Conservation (phyloP, 2,797 vertebrate genomes). For the Neosalanx taihuensis region DNA sequence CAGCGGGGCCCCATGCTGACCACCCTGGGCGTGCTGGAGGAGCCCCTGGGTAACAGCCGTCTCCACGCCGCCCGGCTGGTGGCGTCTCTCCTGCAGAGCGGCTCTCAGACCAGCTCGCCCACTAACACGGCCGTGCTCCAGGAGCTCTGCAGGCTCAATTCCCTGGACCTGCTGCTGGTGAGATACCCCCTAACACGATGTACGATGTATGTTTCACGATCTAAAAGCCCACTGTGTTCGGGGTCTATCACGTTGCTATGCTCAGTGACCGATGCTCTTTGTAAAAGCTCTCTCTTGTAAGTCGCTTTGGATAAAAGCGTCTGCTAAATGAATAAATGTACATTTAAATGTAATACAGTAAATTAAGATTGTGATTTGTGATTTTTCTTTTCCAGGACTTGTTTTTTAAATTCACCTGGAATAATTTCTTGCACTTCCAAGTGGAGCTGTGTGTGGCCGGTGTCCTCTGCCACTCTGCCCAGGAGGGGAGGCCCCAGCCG, state of each 20-base stretch:
- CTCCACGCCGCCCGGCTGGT: constrained; percentile 90
- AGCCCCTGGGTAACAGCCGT: constrained; percentile 91
- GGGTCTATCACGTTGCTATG: too few species aligned
- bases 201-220: too few species aligned
- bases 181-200: constrained; percentile 46
- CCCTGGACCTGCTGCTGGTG: constrained; percentile 91
- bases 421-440: constrained; percentile 98
- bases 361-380: too few species aligned
- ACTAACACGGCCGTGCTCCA: constrained; percentile 81
- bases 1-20: constrained; percentile 89
- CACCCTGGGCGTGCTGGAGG: constrained; percentile 88
- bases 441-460: constrained; percentile 94
- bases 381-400: constrained; percentile 76
- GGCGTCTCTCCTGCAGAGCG: constrained; percentile 90
- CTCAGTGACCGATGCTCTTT: too few species aligned
- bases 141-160: constrained; percentile 91
- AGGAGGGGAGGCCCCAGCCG: constrained; percentile 72
- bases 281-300: too few species aligned
- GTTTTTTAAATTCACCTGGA: constrained; percentile 98
- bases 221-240: too few species aligned
- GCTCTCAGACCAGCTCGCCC: constrained; percentile 88
- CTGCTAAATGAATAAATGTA: too few species aligned
- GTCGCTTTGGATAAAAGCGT: too few species aligned
- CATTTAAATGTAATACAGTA: too few species aligned
- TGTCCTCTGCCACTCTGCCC: constrained; percentile 84